Base-by-base conservation (phyloP, 2,113 vertebrate genomes). In the Brachyistius frenatus region DNA sequence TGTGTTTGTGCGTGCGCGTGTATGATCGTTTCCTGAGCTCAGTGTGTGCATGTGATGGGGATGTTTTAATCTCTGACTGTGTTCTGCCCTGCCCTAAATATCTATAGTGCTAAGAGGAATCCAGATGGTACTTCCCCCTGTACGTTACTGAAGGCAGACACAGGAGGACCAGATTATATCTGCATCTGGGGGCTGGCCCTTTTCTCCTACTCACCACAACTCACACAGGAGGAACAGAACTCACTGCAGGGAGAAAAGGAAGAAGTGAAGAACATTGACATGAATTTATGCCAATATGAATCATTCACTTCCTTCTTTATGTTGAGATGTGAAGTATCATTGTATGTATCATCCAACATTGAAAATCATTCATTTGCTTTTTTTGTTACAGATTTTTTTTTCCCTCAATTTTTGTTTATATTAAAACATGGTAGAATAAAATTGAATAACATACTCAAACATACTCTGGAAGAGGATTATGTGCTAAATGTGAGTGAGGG, bases 91-190 rank as follows among this genome's bases (percentile, higher is more conserved):
- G 41, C 63, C 39, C 44, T 57, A 31, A 47, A 73, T 72, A 62
- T 46, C 52, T 75, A 37, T 57, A 82, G 36, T 58, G 61, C 57
- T 78, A 35, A 84, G 50, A 64, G 2, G 15, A 69, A 70, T 87
- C 52, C 73, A 88, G 55, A 53, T 76, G 88, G 93, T 94, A 89
- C 90, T 92, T 93, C 83, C 92, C 93, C 90, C 60, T 60, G 31
- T 61, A 13, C 76, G 58, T 41, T 37, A 50, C 8, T 55, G 47
- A 64, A 81, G 73, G 16, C 54, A 76, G 49, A 79, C 16, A 65
- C 8, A 63, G 8, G 37, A 71, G 56, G 13, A 35, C 63, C 44
- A 74, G 73, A 77, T 70, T 15, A 11, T 52, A 68, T 76, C 78
- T 76, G 2, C 11, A 15, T 16, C 31, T 47, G 36, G 84, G 90